phyloP scores from a whole-genome alignment of 35 echinoderm and acorn worm species.

The Heliocidaris erythrogramma region DNA sequence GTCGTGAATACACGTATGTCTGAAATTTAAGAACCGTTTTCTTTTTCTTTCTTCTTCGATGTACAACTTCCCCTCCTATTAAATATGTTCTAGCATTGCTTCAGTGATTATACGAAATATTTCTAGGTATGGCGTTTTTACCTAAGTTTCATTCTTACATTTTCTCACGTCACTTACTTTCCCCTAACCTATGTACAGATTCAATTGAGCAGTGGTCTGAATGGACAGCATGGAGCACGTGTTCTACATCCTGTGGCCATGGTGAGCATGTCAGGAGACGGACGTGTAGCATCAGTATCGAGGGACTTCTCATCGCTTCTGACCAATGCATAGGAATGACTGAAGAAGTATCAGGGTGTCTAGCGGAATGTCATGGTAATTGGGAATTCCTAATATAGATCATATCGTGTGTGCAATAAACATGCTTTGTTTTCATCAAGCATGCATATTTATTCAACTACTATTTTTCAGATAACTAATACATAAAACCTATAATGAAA shows the following conservation, averaged over 20 bases:
- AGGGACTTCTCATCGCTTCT: constrained; percentile 19
- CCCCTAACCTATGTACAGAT: neutral
- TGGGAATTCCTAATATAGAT: neutral
- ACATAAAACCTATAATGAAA: no score
- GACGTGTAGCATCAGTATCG: constrained; percentile 11
- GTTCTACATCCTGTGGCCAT: neutral
- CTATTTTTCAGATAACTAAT: no score
- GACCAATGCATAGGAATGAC: neutral
- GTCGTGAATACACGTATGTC: neutral
- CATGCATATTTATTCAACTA: no score
- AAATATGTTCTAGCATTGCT: neutral
- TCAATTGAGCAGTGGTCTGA: neutral
- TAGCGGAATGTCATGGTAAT: neutral
- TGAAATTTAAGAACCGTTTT: no score
- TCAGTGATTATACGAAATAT: no score
- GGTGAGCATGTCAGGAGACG: neutral
- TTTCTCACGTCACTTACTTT: neutral
- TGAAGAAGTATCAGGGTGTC: neutral
- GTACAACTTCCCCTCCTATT: neutral
- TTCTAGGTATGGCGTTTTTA: neutral
- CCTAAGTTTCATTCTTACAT: neutral
- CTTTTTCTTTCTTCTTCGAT: neutral
- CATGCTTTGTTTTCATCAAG: neutral
- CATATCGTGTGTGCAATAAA: neutral
- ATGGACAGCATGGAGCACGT: constrained; percentile 5